Percentiles rank a stretch among this genome's conserved stretches.
phyloP scores from a whole-genome alignment of 1,140 invertebrate genomes.

The Caenorhabditis brenneri region DNA sequence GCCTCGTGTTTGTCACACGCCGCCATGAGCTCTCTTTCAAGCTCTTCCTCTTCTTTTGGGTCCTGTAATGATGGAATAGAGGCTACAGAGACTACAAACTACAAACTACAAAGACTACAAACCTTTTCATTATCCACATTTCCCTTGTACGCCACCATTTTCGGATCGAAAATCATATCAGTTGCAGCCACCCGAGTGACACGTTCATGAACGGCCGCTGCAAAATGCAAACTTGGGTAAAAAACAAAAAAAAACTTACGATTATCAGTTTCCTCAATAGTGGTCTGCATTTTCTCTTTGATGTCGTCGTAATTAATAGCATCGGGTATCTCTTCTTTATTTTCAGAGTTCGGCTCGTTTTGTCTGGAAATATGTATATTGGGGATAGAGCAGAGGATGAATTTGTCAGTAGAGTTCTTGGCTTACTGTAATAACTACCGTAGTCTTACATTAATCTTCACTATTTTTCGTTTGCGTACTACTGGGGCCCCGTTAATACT shows the following conservation, averaged over 20 bases:
- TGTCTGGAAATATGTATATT: no score
- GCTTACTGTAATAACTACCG: no score
- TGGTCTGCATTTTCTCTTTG: neutral
- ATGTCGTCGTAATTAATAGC: no score
- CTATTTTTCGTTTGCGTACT: no score
- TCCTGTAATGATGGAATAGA: neutral
- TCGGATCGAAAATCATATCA: conserved; percentile 31
- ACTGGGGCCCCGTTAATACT: no score
- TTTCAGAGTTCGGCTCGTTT: no score
- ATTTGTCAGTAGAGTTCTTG: no score
- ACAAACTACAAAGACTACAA: no score
- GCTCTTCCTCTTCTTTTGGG: neutral
- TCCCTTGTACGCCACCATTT: neutral
- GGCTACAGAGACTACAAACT: neutral
- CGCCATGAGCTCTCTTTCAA: neutral
- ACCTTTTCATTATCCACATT: neutral
- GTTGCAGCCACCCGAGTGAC: neutral
- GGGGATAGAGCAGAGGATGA: no score
- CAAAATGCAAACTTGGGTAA: no score
- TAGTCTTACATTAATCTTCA: no score
- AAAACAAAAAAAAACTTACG: no score
- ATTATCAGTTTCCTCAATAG: neutral
- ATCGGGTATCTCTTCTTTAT: neutral
- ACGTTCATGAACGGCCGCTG: neutral
- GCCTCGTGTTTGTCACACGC: neutral